Percentiles rank a stretch among this genome's conserved stretches.
Evolutionary conservation across 2,797 vertebrate species (phyloP).

Genomic region (Smutsia gigantea): DNA sequence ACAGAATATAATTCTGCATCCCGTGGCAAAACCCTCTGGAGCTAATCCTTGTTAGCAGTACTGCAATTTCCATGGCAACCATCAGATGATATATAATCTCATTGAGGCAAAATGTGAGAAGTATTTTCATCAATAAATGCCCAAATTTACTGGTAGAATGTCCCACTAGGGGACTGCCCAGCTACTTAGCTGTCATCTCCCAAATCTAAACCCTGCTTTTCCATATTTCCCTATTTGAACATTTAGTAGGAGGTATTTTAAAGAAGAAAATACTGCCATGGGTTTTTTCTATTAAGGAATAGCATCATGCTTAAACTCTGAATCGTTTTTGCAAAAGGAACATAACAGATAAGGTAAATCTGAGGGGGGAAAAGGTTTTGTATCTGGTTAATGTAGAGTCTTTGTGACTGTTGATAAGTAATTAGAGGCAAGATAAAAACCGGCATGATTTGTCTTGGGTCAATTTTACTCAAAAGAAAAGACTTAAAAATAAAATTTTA

Average conservation of each 20-base stretch:
- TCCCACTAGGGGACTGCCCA: conserved; percentile 47
- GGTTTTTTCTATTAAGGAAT: conserved; percentile 36
- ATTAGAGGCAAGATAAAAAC: background rate
- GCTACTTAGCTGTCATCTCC: background rate
- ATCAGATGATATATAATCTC: conserved; percentile 81
- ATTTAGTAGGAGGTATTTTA: conserved; percentile 52
- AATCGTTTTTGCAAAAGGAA: conserved; percentile 15
- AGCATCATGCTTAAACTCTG: background rate
- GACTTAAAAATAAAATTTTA: conserved; percentile 23
- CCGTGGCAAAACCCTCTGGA: conserved; percentile 73
- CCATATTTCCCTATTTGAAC: conserved; percentile 41
- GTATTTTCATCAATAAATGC: conserved; percentile 82
- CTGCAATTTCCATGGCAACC: conserved; percentile 80
- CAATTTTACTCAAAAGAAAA: conserved; percentile 29
- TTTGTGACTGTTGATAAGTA: conserved; percentile 5
- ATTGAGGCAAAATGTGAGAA: conserved; percentile 77
- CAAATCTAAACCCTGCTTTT: conserved; percentile 51
- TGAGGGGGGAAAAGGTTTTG: background rate
- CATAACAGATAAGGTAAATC: conserved; percentile 12
- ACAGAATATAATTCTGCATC: conserved; percentile 60
- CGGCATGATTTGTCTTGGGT: background rate
- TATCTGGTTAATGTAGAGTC: background rate
- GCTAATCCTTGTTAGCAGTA: conserved; percentile 79
- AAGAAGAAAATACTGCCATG: background rate
- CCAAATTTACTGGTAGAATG: conserved; percentile 69